A percentile compares a stretch with the other conserved stretches of the same genome.
Conservation (phyloP, 2,888 invertebrate species). For the Timema cristinae region DNA sequence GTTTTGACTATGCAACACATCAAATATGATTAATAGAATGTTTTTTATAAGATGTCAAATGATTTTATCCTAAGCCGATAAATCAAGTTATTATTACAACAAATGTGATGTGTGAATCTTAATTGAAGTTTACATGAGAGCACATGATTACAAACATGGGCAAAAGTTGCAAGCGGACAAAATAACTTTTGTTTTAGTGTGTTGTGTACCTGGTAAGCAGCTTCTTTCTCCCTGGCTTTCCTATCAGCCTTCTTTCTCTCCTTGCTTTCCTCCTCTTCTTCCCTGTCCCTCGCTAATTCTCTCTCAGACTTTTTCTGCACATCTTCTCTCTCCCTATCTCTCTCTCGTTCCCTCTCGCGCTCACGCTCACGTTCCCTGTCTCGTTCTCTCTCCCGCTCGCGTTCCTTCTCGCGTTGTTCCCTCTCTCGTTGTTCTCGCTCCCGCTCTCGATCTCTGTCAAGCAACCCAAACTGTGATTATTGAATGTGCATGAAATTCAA, state of each 20-base stretch:
- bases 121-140: too few relatives aligned
- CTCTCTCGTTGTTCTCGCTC: conserved; percentile 40
- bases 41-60: too few relatives aligned
- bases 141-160: too few relatives aligned
- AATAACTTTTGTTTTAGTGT: too few relatives aligned
- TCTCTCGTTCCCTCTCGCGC: conserved; percentile 38
- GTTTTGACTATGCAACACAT: too few relatives aligned
- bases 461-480: neutral
- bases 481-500: too few relatives aligned
- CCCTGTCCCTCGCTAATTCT: conserved; percentile 32
- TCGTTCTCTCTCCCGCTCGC: conserved; percentile 43
- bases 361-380: conserved; percentile 40
- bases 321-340: conserved; percentile 38
- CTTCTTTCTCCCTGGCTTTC: conserved; percentile 90
- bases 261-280: conserved; percentile 84
- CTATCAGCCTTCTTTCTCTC: conserved; percentile 88
- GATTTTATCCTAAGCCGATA: too few relatives aligned
- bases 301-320: conserved; percentile 52
- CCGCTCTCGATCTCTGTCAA: conserved; percentile 40
- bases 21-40: too few relatives aligned
- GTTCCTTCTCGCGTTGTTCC: conserved; percentile 38
- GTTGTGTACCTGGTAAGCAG: conserved; percentile 79
- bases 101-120: too few relatives aligned
- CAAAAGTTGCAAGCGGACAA: too few relatives aligned
- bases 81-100: too few relatives aligned